phyloP scores from a whole-genome alignment of 2,888 invertebrate genomes.

The Pogonocherus hispidulus region DNA sequence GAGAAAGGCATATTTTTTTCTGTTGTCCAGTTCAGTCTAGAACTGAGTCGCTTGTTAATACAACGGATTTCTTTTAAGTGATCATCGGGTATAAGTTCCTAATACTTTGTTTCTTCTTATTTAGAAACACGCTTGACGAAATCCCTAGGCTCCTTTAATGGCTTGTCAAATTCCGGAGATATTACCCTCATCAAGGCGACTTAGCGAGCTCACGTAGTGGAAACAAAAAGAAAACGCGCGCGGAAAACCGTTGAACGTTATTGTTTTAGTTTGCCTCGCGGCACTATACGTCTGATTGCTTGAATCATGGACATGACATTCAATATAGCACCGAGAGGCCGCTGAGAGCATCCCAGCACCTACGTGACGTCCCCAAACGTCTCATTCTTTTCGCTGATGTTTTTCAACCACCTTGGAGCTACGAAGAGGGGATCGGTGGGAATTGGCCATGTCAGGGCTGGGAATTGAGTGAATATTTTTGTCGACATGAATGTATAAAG shows the following conservation, averaged over 20 bases:
- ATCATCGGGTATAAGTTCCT: no score
- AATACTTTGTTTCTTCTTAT: no score
- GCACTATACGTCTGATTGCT: slow-evolving; percentile 23
- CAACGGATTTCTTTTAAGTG: no score
- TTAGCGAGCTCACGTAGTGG: neutral
- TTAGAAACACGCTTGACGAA: neutral
- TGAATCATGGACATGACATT: slow-evolving; percentile 19
- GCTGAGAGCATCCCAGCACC: neutral
- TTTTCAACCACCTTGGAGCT: neutral
- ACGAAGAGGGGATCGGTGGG: neutral
- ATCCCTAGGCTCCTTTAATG: neutral
- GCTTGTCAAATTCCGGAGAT: neutral
- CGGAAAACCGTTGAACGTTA: neutral
- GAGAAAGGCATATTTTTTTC: no score
- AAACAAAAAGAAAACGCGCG: neutral
- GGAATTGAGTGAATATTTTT: no score
- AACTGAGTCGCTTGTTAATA: no score
- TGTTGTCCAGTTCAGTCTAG: no score
- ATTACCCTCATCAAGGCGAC: neutral
- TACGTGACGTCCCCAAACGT: slow-evolving; percentile 10
- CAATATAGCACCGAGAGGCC: slow-evolving; percentile 5
- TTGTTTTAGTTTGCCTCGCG: slow-evolving; percentile 11
- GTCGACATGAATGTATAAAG: no score
- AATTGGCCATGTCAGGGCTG: neutral
- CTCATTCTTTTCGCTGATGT: neutral